Evolutionary conservation across 2,113 vertebrate genomes (phyloP), one percentile per base, ranked within the genome.

Genomic region (Percina caprodes): DNA sequence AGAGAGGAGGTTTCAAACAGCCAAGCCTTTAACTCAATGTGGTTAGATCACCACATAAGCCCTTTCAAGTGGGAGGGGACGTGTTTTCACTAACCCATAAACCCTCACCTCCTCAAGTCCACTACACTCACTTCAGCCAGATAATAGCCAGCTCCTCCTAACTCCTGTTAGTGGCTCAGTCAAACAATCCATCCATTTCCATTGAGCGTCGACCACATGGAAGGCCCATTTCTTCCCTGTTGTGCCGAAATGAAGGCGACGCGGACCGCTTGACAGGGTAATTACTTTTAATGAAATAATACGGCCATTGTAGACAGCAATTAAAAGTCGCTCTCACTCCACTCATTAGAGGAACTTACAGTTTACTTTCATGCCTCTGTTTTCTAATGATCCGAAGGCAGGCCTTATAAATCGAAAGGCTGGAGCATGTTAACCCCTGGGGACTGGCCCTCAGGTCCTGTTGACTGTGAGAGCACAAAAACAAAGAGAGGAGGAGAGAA

Each of bases 201-300:
- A 88, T 83, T 56, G 75, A 84, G 89, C 58, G 82, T 49, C 58
- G 80, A 80, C 79, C 90, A 86, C 88, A 83, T 90, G 86, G 91
- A 93, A 87, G 88, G 79, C 83, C 87, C 88, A 86, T 91, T 90
- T 91, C 89, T 83, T 86, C 86, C 89, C 90, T 24, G 89, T 85
- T 74, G 92, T 76, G 91, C 83, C 33, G 88, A 87, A 94, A 92
- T 91, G 90, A 90, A 92, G 89, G 90, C 88, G 90, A 92, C 55
- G 90, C 86, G 85, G 88, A 84, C 89, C 87, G 85, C 90, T 93
- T 94, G 94, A 91, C 94, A 89, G 88, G 82, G 85, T 95, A 93
- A 95, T 95, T 94, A 94, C 88, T 94, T 93, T 92, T 91, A 95
- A 94, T 95, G 94, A 94, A 95, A 94, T 94, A 94, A 95, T 92